Evolutionary conservation across 1,140 invertebrate genomes (phyloP).

Genomic region (Aphis gossypii): DNA sequence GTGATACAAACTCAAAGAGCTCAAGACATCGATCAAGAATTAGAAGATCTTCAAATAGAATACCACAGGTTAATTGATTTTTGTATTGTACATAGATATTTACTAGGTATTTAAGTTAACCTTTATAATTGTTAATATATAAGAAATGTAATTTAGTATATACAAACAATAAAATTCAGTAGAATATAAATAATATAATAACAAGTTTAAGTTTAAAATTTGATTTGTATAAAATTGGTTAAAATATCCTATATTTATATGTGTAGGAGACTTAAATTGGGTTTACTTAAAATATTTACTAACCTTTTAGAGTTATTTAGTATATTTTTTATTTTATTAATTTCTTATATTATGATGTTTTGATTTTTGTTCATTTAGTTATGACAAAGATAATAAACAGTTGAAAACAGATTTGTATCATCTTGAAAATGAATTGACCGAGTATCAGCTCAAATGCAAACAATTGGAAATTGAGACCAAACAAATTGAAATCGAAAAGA

Average conservation of each 20-base stretch:
- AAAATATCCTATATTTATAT: background rate
- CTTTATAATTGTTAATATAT: background rate
- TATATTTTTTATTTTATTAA: background rate
- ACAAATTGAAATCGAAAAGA: conserved; percentile 6
- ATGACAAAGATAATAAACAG: background rate
- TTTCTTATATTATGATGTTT: background rate
- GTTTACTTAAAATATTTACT: too few relatives aligned
- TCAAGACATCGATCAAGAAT: conserved; percentile 34
- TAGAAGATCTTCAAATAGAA: conserved; percentile 46
- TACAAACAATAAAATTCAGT: background rate
- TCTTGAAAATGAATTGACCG: conserved; percentile 37
- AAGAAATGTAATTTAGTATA: background rate
- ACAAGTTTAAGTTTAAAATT: background rate
- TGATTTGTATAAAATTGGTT: background rate
- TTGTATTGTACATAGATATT: background rate
- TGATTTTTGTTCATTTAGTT: background rate
- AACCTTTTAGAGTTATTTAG: background rate
- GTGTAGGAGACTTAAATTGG: background rate
- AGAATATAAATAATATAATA: background rate
- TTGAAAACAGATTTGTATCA: conserved; percentile 28
- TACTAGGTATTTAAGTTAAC: background rate
- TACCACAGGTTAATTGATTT: conserved; percentile 12
- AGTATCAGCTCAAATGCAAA: conserved; percentile 32
- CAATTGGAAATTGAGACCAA: conserved; percentile 6
- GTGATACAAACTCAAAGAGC: conserved; percentile 19